Evolutionary conservation across 1,140 invertebrate genomes (phyloP), one percentile per base, ranked within the genome.

Genomic region (Rhyzopertha dominica): DNA sequence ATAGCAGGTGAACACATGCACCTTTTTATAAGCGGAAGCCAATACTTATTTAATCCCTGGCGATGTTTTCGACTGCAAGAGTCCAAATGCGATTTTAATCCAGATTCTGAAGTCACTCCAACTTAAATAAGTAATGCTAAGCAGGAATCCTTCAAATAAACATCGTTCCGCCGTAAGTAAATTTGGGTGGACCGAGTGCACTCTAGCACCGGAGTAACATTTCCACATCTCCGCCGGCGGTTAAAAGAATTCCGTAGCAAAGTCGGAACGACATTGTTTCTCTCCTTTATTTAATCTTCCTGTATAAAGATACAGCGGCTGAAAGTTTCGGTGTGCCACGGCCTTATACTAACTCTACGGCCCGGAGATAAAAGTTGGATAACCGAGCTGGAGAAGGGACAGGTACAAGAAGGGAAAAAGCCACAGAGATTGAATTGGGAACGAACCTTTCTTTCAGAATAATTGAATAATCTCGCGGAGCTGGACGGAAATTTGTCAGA

Each of bases 391-490:
- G 36, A 30, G 40, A 48, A 36, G 20, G 38, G 40, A 47, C 39
- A 43, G 36, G 44, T 25, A 51, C 39, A 37, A 48, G 35, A 26
- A 43, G 37, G 45, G 30, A 47, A 45, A 51, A 37, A 49, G 49
- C 47, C 51, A 38, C 37, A 43, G 38, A 46, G 47, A 45, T 45
- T 53, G 50, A 52, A 52, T 52, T 47, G 39, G 38, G 45, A 36
- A 44, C 39, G 39, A 44, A 48, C 47, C 29, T 24, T 43, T 43
- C 47, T 53, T 53, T 49, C 46, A 49, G 42, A 44, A 53, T 53
- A 53, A 53, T 53, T 53, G 51, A 53, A 53, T 53, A 53, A 53
- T 53, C 51, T 38, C 13, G 31, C 43, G 28, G 30, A 37, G 42
- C 20, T 39, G 40, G 40, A 39, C 26, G 28, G 22, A 29, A 47